Conservation (phyloP, 2,888 invertebrate genomes). For the Tachina fera region DNA sequence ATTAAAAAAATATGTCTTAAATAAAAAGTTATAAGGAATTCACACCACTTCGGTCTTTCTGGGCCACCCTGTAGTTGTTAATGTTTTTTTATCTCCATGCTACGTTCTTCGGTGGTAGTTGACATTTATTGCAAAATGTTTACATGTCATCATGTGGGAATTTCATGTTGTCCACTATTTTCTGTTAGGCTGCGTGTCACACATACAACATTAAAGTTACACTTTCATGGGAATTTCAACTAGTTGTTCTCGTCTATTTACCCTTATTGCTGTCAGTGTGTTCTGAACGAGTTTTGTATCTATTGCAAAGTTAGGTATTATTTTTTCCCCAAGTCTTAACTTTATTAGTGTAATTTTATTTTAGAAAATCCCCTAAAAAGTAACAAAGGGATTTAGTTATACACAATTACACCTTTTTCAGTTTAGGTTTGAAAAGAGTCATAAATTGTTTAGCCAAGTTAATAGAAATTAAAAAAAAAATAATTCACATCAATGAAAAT, state of each 20-base stretch:
- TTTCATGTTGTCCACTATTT: constrained; percentile 69
- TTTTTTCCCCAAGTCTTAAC: background rate
- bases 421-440: background rate
- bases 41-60: too few relatives aligned
- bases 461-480: too few relatives aligned
- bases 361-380: constrained; percentile 27
- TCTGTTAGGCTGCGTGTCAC: constrained; percentile 38
- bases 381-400: constrained; percentile 36
- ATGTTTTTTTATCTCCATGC: constrained; percentile 12
- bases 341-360: background rate
- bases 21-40: too few relatives aligned
- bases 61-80: constrained; percentile 36
- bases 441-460: background rate
- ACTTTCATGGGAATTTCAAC: constrained; percentile 59
- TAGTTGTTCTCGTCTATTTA: constrained; percentile 17
- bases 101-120: constrained; percentile 68
- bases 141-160: constrained; percentile 72
- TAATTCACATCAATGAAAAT: too few relatives aligned
- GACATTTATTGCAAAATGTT: constrained; percentile 76
- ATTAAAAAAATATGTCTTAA: too few relatives aligned
- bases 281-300: constrained; percentile 45
- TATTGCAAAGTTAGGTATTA: background rate
- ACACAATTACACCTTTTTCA: constrained; percentile 26
- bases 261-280: constrained; percentile 26
- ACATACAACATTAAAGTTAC: constrained; percentile 51